Evolutionary conservation across 35 echinoderm and acorn worm species (phyloP).

Genomic region (Chiridota heheva): DNA sequence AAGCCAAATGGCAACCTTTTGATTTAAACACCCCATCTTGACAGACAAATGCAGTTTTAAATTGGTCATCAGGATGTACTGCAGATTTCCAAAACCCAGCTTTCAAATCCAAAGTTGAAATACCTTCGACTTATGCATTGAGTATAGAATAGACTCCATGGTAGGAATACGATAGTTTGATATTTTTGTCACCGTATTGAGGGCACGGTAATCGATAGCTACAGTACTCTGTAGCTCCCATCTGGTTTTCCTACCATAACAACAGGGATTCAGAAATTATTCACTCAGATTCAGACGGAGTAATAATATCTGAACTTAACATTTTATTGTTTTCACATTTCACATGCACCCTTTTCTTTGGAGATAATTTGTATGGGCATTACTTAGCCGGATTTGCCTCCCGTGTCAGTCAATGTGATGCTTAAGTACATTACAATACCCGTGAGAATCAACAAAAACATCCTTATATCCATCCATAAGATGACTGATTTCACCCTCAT

Average conservation of each 20-base stretch:
- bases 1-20: constrained; percentile 12
- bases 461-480: not conserved
- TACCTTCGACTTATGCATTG: not conserved
- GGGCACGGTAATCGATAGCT: constrained; percentile 7
- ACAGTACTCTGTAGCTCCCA: constrained; percentile 9
- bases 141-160: constrained; percentile 3
- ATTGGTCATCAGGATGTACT: not conserved
- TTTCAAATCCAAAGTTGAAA: constrained; percentile 14
- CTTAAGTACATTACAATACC: constrained; percentile 1
- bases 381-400: not conserved
- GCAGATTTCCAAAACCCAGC: not conserved
- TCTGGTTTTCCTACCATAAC: constrained; percentile 56
- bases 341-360: not conserved
- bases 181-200: not conserved
- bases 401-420: constrained; percentile 3
- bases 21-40: constrained; percentile 4
- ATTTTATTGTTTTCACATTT: not conserved
- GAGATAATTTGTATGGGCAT: not conserved
- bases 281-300: constrained; percentile 21
- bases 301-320: constrained; percentile 12
- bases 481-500: not conserved
- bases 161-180: not conserved
- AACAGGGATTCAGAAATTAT: constrained; percentile 43
- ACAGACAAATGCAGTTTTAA: constrained; percentile 25
- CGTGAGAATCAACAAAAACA: not conserved